Conservation (phyloP, 2,113 vertebrate species). For the Nothoprocta perdicaria region DNA sequence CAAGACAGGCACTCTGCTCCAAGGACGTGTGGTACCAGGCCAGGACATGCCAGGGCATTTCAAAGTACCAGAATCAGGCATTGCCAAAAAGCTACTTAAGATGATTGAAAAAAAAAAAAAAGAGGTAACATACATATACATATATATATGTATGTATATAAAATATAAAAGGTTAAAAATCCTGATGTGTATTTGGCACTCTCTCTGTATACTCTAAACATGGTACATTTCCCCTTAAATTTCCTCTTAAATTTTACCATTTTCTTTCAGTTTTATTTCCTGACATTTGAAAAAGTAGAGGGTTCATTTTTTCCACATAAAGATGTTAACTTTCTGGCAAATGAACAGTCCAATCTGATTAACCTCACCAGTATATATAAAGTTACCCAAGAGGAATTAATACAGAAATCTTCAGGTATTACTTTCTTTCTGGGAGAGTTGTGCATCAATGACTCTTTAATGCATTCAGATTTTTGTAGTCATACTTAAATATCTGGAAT, state of each 20-base stretch:
- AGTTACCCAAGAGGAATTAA: slow-evolving; percentile 56
- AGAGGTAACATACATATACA: slow-evolving; percentile 31
- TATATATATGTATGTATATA: background rate
- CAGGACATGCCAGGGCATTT: slow-evolving; percentile 21
- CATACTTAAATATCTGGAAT: slow-evolving; percentile 63
- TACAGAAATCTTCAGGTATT: slow-evolving; percentile 56
- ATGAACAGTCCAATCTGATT: background rate
- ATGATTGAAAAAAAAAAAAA: slow-evolving; percentile 59
- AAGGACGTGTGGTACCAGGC: background rate
- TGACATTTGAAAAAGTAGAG: background rate
- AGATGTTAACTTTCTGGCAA: slow-evolving; percentile 11
- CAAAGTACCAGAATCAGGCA: slow-evolving; percentile 49
- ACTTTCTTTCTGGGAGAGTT: slow-evolving; percentile 29
- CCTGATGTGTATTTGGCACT: slow-evolving; percentile 73
- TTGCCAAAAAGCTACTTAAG: slow-evolving; percentile 60
- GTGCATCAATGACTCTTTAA: slow-evolving; percentile 66
- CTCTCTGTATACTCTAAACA: slow-evolving; percentile 46
- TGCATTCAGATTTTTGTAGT: slow-evolving; percentile 63
- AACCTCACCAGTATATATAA: background rate
- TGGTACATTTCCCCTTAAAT: slow-evolving; percentile 45
- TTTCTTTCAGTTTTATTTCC: slow-evolving; percentile 14
- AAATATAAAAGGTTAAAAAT: slow-evolving; percentile 51
- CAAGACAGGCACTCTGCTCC: slow-evolving; percentile 31
- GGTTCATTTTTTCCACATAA: background rate
- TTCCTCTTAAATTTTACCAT: slow-evolving; percentile 43